Conservation (phyloP, 1,140 invertebrate genomes). For the Plodia interpunctella region DNA sequence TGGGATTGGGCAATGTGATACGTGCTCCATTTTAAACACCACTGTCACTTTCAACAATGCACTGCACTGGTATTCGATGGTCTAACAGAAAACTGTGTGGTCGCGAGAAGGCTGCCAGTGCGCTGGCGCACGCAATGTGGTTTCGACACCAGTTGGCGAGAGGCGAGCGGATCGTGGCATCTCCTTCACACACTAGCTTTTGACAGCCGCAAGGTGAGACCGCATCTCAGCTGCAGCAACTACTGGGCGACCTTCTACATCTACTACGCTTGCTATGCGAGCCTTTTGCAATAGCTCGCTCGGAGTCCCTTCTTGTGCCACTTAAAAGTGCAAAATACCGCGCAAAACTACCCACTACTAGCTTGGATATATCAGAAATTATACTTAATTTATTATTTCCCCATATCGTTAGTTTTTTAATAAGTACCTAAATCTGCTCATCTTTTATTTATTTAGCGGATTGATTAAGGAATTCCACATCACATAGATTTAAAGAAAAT, state of each 20-base stretch:
- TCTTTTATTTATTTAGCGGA: constrained; percentile 8
- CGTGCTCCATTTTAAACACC: constrained; percentile 43
- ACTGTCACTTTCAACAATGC: constrained; percentile 60
- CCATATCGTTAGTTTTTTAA: not conserved
- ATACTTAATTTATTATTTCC: too few species aligned
- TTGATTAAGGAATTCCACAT: constrained; percentile 17
- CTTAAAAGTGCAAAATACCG: constrained; percentile 4
- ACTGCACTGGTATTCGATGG: constrained; percentile 43
- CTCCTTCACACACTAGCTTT: constrained; percentile 31
- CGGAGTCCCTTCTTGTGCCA: constrained; percentile 47
- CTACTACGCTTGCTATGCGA: constrained; percentile 61
- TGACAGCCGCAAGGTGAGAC: constrained; percentile 29
- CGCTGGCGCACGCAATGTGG: constrained; percentile 54
- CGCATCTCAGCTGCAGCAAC: constrained; percentile 30
- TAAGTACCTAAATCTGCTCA: not conserved
- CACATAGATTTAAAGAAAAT: not conserved
- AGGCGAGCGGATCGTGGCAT: constrained; percentile 36
- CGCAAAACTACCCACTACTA: not conserved
- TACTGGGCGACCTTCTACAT: constrained; percentile 62
- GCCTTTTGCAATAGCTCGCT: constrained; percentile 54
- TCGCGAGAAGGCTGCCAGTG: constrained; percentile 29
- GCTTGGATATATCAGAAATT: not conserved
- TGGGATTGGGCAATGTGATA: constrained; percentile 27
- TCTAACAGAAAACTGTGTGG: constrained; percentile 38
- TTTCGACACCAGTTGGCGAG: constrained; percentile 49